Evolutionary conservation across 2,888 invertebrate genomes (phyloP).

Genomic region (Brachylomia viminalis): DNA sequence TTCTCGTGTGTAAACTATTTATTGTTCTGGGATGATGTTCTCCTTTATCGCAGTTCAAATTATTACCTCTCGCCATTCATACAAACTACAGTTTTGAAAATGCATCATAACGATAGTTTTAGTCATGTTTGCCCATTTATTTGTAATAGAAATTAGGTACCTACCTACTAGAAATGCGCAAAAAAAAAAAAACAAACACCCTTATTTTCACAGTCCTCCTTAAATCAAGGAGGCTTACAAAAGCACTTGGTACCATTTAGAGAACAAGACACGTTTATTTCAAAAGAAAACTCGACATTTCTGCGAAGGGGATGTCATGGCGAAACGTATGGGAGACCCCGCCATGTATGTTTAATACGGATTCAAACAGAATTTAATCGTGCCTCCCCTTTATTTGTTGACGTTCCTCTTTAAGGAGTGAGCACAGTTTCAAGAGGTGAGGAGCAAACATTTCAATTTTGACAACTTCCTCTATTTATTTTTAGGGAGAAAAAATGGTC

Average conservation of each 20-base stretch:
- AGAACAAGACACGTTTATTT: constrained; percentile 36
- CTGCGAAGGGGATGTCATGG: constrained; percentile 16
- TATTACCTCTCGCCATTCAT: neutral
- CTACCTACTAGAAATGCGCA: neutral
- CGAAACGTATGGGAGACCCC: constrained; percentile 22
- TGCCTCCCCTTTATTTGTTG: constrained; percentile 44
- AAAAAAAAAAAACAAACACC: neutral
- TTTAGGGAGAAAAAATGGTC: constrained; percentile 37
- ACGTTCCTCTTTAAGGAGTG: constrained; percentile 44
- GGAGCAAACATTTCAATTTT: constrained; percentile 61
- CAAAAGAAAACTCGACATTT: constrained; percentile 31
- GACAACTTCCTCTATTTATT: constrained; percentile 54
- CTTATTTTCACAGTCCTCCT: neutral
- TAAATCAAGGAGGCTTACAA: constrained; percentile 30
- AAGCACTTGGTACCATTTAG: constrained; percentile 23
- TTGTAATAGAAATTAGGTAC: neutral
- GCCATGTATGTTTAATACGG: constrained; percentile 53
- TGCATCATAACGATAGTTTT: neutral
- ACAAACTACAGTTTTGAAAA: neutral
- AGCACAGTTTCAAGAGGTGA: constrained; percentile 51
- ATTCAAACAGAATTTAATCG: constrained; percentile 63
- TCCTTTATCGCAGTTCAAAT: too few relatives aligned
- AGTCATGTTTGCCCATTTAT: too few relatives aligned
- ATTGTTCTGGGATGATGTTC: neutral
- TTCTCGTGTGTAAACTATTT: neutral